Conservation (phyloP, 2,888 invertebrate species). For the Noctua janthina region DNA sequence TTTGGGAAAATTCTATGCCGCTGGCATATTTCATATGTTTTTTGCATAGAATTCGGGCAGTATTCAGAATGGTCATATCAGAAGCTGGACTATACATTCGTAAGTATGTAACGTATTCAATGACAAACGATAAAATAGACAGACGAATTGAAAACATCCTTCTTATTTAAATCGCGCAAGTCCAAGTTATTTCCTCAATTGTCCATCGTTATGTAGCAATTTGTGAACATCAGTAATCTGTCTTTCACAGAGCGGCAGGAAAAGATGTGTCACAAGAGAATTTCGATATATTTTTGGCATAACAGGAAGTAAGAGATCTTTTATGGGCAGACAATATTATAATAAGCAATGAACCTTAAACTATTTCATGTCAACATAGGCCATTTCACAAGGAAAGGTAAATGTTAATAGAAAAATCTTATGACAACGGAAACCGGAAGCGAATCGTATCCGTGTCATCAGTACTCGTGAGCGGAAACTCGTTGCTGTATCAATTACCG, state of each 20-base stretch:
- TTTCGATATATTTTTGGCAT: background rate
- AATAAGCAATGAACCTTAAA: background rate
- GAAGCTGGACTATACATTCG: background rate
- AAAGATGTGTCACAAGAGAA: background rate
- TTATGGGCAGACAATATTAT: background rate
- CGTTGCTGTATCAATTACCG: conserved; percentile 49
- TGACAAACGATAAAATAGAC: background rate
- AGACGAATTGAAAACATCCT: background rate
- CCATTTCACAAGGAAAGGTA: background rate
- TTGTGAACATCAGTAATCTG: background rate
- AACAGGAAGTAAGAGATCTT: too few species aligned
- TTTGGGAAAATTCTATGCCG: background rate
- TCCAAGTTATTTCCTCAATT: background rate
- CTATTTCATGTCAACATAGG: background rate
- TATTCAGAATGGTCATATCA: background rate
- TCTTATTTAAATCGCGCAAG: background rate
- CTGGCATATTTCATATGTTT: background rate
- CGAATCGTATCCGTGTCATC: conserved; percentile 36
- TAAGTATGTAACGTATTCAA: background rate
- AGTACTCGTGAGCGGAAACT: conserved; percentile 53
- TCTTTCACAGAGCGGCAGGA: background rate
- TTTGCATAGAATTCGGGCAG: background rate
- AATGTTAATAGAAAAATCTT: conserved; percentile 33
- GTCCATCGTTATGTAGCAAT: background rate
- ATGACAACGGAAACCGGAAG: conserved; percentile 49